These are phyloP conservation scores for Nipponia nippon DNA, from an alignment of 2,113 vertebrate species.

Conservation along the genomic window DNA sequence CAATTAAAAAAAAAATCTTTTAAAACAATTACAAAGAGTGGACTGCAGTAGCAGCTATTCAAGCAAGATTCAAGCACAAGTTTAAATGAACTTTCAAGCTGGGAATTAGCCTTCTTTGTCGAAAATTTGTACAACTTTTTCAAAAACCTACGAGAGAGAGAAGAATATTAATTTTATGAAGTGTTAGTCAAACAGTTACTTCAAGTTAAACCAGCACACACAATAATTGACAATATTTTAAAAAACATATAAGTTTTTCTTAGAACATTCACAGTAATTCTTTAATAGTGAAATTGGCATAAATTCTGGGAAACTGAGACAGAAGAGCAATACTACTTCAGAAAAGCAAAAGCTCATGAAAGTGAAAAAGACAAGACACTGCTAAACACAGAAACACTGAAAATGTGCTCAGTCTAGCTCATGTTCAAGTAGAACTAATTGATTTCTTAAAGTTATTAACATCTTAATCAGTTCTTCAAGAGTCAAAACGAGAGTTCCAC, in stretches of 20 bases:
- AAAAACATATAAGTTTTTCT: neutral
- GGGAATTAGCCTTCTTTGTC: slow-evolving; percentile 84
- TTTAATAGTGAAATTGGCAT: neutral
- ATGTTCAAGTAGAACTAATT: neutral
- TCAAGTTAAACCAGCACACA: neutral
- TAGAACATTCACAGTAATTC: neutral
- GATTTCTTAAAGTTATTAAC: slow-evolving; percentile 5
- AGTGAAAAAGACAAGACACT: neutral
- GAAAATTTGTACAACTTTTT: slow-evolving; percentile 87
- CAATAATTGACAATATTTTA: neutral
- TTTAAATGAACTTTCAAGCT: slow-evolving; percentile 38
- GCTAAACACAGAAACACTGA: neutral
- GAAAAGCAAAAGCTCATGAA: neutral
- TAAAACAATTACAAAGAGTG: slow-evolving; percentile 69
- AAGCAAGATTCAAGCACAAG: slow-evolving; percentile 76
- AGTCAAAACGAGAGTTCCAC: neutral
- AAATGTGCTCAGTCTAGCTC: neutral
- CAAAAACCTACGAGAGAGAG: slow-evolving; percentile 84
- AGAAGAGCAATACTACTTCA: neutral
- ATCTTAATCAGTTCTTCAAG: neutral
- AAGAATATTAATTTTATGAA: neutral
- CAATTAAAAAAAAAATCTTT: slow-evolving; percentile 39
- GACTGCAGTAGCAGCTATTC: slow-evolving; percentile 73
- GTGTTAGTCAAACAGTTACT: neutral
- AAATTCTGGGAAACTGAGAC: neutral